Conservation (phyloP, 2,113 vertebrate species). For the Chaetodon auriga region DNA sequence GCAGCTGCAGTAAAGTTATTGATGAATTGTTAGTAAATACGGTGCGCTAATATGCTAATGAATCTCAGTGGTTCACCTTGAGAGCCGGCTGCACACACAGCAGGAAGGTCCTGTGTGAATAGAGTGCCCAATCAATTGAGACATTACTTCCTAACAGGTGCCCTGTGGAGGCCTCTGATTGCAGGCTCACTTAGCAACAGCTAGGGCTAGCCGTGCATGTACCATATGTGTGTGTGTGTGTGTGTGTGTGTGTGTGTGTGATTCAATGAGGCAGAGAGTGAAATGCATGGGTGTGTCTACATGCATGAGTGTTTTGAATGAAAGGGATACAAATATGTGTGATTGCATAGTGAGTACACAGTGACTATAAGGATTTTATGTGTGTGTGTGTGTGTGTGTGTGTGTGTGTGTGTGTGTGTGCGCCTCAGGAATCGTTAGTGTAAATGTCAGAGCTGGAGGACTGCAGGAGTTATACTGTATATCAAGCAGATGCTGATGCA, state of each 20-base stretch:
- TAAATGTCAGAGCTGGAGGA: constrained; percentile 62
- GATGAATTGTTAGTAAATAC: constrained; percentile 49
- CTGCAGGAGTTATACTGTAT: constrained; percentile 26
- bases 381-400: constrained; percentile 5
- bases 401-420: constrained; percentile 5
- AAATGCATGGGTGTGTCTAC: constrained; percentile 3
- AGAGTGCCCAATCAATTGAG: constrained; percentile 67
- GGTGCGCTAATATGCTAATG: constrained; percentile 30
- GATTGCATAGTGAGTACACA: constrained; percentile 24
- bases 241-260: not conserved
- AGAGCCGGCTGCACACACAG: constrained; percentile 30
- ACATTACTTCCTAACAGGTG: constrained; percentile 49
- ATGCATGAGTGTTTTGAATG: constrained; percentile 6
- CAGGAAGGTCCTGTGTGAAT: constrained; percentile 55
- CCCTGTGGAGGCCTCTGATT: constrained; percentile 56
- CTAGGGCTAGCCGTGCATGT: constrained; percentile 28
- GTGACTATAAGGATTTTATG: constrained; percentile 18
- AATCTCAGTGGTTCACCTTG: constrained; percentile 35
- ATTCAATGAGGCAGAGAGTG: not conserved
- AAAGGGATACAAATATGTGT: constrained; percentile 42
- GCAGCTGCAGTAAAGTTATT: constrained; percentile 35
- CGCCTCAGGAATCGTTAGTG: constrained; percentile 43
- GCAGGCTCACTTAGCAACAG: constrained; percentile 57
- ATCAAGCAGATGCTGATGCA: constrained; percentile 35
- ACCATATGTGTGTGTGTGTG: not conserved